Conservation (phyloP, 2,113 vertebrate genomes). For the Engystomops pustulosus region DNA sequence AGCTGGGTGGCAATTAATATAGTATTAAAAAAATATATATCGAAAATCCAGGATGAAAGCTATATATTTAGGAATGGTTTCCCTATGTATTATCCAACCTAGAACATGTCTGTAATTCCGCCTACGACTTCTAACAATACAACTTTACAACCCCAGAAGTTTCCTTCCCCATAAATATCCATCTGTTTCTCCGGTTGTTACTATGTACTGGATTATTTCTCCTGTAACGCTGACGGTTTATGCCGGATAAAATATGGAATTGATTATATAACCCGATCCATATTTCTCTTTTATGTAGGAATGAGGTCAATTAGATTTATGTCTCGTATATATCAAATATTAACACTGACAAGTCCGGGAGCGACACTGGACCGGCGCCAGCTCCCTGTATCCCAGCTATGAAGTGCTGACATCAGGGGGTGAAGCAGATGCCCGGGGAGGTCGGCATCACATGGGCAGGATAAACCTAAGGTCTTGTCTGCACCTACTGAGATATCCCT, state of each 20-base stretch:
- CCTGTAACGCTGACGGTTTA: background rate
- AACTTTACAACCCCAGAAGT: background rate
- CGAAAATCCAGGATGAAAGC: too few species aligned
- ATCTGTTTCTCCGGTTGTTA: background rate
- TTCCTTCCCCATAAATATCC: background rate
- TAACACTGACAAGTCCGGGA: background rate
- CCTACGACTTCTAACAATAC: background rate
- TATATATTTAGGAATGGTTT: background rate
- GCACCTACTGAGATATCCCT: background rate
- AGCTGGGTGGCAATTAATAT: too few species aligned
- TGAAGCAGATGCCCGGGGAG: background rate
- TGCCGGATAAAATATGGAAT: background rate
- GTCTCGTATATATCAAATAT: background rate
- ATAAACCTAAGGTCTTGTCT: background rate
- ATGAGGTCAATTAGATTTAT: background rate
- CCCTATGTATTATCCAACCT: background rate
- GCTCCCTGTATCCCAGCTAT: background rate
- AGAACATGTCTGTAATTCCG: background rate
- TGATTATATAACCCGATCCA: background rate
- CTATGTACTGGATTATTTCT: background rate
- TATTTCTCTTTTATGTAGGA: constrained; percentile 12
- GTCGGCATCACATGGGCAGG: background rate
- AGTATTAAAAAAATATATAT: too few species aligned
- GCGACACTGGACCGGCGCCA: background rate
- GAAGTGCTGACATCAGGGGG: background rate